Evolutionary conservation across 2,113 vertebrate genomes (phyloP), one percentile per base, ranked within the genome.

Genomic region (Vicugna pacos): DNA sequence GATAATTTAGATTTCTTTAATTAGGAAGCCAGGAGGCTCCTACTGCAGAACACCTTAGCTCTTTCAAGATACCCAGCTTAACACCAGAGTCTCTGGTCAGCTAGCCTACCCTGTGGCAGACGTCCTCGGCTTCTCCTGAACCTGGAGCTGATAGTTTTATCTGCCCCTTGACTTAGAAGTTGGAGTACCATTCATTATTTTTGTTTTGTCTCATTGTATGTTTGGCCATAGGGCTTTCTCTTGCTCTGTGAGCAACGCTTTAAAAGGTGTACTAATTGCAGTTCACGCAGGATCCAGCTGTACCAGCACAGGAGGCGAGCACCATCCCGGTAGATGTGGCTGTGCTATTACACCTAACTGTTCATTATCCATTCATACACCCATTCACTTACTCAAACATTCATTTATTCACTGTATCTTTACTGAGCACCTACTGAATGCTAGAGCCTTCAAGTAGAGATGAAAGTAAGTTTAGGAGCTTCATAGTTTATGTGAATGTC

Each of bases 391-490:
- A 48, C 22, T 73, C 48, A 80, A 62, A 56, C 15, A 58, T 69
- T 76, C 38, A 73, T 64, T 72, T 56, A 76, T 38, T 93, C 50
- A 73, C 26, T n/a, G 60, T 52, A 72, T 56, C 67, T 70, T 79
- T 92, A 58, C 48, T 73, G 50, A 87, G 52, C 91, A 64, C 30
- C 26, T 88, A 75, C 5, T 54, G 26, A 76, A 46, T 13, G 20
- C n/a, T 76, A 80, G 42, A 52, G 13, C 64, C 75, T 79, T 79
- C 12, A 46, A 75, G 19, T 65, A 22, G 28, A 88, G 12, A 8
- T 77, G 14, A 87, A 91, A 80, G 30, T 60, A 72, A 92, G 32
- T 75, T 95, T 97, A 58, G 54, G 52, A 88, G 12, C 35, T 79
- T 88, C 56, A 72, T 17, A 73, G n/a, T 35, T 30, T 73, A 64